Evolutionary conservation across 2,797 vertebrate genomes (phyloP), one percentile per base, ranked within the genome.

Genomic region (Setipinna tenuifilis): DNA sequence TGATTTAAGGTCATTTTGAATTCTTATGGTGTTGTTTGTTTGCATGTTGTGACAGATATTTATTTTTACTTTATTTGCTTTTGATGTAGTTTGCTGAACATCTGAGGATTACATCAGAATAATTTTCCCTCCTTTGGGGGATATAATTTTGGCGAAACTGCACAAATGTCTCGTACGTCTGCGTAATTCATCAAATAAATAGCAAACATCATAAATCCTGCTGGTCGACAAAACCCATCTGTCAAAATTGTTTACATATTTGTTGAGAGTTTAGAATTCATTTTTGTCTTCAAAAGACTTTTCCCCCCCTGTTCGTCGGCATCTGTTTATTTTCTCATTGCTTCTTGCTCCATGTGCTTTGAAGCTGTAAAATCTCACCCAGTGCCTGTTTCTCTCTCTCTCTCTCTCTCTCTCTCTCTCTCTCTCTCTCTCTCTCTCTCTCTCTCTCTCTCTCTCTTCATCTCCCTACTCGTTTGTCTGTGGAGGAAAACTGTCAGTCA

Each of bases 171-270:
- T 82, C 16, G 48, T 61, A n/a, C 25, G 35, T 82, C 50, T 23
- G 17, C 31, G 58, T 25, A 41, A 25, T 80, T 59, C 57, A 61
- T 83, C 28, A 86, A 80, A 61, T 17, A 71, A 35, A 78, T 78
- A 17, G 31, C 71, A 82, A 84, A 19, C 6, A 48, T 41, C 68
- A 75, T 57, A 80, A 35, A 75, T 85, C 44, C 50, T 19, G 25
- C 46, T 68, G 81, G 16, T 83, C 61, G 54, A 35, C n/a, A 11
- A 78, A 78, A 78, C 31, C 71, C 71, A 78, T 78, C 59, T 82
- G 35, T 28, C 80, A 84, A 83, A 85, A 87, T 90, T 88, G 82
- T 89, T 90, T 88, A 86, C 82, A 83, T 81, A 58, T 62, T 89
- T 87, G 31, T 82, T 23, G 83, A 75, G 83, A 85, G 65, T 87